These are phyloP conservation scores for Eriosoma lanigerum DNA, from an alignment of 1,140 invertebrate species.

Conservation along the genomic window DNA sequence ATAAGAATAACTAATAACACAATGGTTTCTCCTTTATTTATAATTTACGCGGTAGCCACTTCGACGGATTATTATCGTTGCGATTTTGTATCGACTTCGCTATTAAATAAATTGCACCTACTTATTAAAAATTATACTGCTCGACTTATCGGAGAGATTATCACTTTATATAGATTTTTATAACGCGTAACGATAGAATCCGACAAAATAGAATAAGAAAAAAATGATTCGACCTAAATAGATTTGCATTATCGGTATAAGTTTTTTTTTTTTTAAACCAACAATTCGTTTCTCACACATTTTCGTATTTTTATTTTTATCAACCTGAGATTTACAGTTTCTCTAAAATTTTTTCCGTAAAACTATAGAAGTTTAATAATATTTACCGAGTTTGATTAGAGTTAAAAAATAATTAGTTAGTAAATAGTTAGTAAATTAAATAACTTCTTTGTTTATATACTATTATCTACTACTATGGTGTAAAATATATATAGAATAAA, in stretches of 20 bases:
- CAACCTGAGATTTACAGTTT: not conserved
- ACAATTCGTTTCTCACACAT: not conserved
- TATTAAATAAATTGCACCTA: not conserved
- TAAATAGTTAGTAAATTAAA: no score
- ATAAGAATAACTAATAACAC: no score
- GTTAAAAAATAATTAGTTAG: no score
- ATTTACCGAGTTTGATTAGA: no score
- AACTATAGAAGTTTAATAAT: not conserved
- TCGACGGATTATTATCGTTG: not conserved
- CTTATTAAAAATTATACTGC: not conserved
- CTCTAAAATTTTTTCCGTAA: constrained; percentile 1
- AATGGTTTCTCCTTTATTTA: not conserved
- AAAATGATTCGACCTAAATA: constrained; percentile 6
- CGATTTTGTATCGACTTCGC: not conserved
- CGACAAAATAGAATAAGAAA: not conserved
- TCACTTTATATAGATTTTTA: not conserved
- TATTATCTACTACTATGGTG: no score
- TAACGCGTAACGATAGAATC: not conserved
- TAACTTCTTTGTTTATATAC: no score
- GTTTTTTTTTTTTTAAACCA: no score
- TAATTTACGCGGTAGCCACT: not conserved
- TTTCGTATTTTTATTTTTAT: not conserved
- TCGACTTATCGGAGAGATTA: not conserved
- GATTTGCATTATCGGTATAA: not conserved
- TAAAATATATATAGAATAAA: no score